Percentiles rank a stretch among this genome's conserved stretches.
Conservation (phyloP, 2,797 vertebrate genomes). For the Danio kyathit region DNA sequence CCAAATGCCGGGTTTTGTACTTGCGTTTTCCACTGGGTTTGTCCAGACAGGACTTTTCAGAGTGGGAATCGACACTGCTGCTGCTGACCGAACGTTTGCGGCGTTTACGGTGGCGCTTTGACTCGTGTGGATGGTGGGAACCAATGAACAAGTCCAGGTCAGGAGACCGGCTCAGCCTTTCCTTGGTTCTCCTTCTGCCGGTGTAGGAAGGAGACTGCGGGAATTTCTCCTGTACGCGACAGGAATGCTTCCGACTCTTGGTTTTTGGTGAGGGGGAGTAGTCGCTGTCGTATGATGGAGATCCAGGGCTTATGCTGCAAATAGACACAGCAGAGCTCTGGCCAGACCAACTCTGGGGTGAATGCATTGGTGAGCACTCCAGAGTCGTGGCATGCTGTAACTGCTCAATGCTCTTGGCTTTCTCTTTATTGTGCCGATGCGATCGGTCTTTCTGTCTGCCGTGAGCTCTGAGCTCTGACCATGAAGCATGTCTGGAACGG, state of each 20-base stretch:
- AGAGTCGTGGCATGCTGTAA: neutral
- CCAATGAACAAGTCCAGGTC: neutral
- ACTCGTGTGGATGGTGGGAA: slow-evolving; percentile 56
- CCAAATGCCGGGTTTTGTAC: slow-evolving; percentile 93
- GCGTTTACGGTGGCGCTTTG: slow-evolving; percentile 29
- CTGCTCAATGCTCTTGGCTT: neutral
- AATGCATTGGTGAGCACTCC: neutral
- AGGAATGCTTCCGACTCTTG: neutral
- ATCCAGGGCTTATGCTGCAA: neutral
- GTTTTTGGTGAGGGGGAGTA: neutral
- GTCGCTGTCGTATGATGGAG: neutral
- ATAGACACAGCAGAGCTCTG: neutral
- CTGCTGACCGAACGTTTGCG: slow-evolving; percentile 62
- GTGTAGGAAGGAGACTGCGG: slow-evolving; percentile 15
- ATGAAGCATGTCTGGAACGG: neutral
- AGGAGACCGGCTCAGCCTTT: slow-evolving; percentile 64
- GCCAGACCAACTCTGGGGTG: neutral
- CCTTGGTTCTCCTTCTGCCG: slow-evolving; percentile 66
- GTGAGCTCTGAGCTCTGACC: neutral
- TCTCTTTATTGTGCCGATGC: neutral
- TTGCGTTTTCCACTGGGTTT: slow-evolving; percentile 92
- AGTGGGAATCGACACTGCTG: slow-evolving; percentile 71
- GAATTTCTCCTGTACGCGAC: neutral
- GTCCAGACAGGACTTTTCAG: slow-evolving; percentile 64
- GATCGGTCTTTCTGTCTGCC: neutral